A percentile compares a stretch with the other conserved stretches of the same genome.
These are phyloP conservation scores for Catocala sponsa DNA, from an alignment of 2,888 invertebrate genomes.

Conservation along the genomic window DNA sequence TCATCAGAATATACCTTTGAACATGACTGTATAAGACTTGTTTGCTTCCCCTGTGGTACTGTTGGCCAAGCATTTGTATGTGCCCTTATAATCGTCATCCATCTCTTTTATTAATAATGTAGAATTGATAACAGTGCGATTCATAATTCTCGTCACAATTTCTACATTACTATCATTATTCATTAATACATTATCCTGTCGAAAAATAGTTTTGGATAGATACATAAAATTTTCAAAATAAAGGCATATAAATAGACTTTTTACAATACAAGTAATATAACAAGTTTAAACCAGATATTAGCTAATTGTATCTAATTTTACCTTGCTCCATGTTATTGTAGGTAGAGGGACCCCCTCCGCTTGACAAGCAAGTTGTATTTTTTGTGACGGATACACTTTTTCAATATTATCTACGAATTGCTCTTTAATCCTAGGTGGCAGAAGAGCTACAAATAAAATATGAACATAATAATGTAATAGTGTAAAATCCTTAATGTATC, in stretches of 20 bases:
- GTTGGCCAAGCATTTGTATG: constrained; percentile 66
- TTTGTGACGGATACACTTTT: constrained; percentile 55
- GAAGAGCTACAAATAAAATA: constrained; percentile 53
- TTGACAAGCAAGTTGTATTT: constrained; percentile 80
- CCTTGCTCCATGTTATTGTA: constrained; percentile 91
- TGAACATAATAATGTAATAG: background rate
- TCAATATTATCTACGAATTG: constrained; percentile 53
- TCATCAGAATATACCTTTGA: constrained; percentile 57
- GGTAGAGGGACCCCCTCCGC: constrained; percentile 90
- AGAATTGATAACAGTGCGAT: constrained; percentile 66
- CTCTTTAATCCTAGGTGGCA: constrained; percentile 54
- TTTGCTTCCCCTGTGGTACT: constrained; percentile 41
- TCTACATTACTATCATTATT: constrained; percentile 52
- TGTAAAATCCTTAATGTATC: too few species aligned
- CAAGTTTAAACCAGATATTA: too few species aligned
- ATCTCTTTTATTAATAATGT: constrained; percentile 62
- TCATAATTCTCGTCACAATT: constrained; percentile 48
- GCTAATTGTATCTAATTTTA: constrained; percentile 60
- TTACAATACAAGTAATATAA: too few species aligned
- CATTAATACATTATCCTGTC: constrained; percentile 47
- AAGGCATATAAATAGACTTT: too few species aligned
- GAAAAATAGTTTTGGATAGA: constrained; percentile 9
- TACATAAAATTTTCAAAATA: constrained; percentile 1
- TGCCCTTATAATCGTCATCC: constrained; percentile 61
- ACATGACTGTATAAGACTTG: constrained; percentile 54